Evolutionary conservation across 2,797 vertebrate genomes (phyloP).

Genomic region (Pangasius djambal): DNA sequence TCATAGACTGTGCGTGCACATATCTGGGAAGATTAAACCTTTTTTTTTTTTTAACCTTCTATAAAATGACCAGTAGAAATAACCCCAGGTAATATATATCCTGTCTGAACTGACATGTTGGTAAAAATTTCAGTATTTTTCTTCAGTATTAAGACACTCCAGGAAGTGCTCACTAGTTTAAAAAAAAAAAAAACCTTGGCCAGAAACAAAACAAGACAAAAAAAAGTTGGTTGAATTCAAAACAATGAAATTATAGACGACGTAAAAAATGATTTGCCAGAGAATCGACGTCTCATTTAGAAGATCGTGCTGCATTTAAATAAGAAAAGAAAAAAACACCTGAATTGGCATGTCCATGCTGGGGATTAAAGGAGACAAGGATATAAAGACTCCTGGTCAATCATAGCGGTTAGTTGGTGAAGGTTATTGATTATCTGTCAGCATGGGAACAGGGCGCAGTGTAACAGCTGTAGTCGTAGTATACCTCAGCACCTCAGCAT

Average conservation of each 20-base stretch:
- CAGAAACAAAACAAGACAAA: too few relatives aligned
- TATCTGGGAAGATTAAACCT: neutral
- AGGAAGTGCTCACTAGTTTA: neutral
- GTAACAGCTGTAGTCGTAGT: neutral
- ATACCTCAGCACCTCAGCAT: neutral
- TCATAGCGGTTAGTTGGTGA: neutral
- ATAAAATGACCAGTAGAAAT: neutral
- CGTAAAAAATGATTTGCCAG: neutral
- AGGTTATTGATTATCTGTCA: conserved; percentile 6
- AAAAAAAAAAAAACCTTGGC: too few relatives aligned
- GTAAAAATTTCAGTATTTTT: neutral
- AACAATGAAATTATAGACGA: neutral
- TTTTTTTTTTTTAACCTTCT: neutral
- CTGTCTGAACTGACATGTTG: neutral
- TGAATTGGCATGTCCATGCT: neutral
- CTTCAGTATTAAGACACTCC: neutral
- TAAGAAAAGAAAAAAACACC: conserved; percentile 5
- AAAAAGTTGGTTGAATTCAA: neutral
- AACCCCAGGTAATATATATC: neutral
- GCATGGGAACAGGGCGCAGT: neutral
- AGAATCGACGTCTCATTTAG: neutral
- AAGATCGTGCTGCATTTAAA: neutral
- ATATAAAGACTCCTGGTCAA: neutral
- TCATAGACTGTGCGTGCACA: neutral
- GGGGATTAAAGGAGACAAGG: neutral